Base-by-base conservation (phyloP, 2,113 vertebrate genomes). In the Balaenoptera acutorostrata region DNA sequence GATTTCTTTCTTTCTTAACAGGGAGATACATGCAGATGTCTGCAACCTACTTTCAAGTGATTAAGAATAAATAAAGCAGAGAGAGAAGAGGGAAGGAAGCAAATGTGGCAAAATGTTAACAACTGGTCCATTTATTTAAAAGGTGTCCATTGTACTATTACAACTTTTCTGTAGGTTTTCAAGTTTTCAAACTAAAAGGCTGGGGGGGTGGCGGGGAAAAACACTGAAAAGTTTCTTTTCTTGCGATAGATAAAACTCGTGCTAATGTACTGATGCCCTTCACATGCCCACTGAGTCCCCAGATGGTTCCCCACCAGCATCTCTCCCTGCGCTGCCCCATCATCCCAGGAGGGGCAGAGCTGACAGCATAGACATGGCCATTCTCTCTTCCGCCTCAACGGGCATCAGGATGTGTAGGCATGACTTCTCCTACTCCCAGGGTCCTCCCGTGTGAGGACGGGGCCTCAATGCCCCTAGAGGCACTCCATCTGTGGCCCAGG, bases 31-130 rank as follows among this genome's bases (percentile, higher is more conserved):
- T 3, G 39, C 41, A 68, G 20, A 87, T 39, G 52, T 83, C 52
- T 92, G 31, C 29, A 88, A 92, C 41, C 85, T 83, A 52, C 49
- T 88, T 83, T 77, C 61, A 92, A 55, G 52, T 25, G 29, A 63
- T 27, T 63, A 55, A 27, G 14, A 33, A 6, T 52, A 44, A 49
- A 20, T 31, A 63, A 69, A 77, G 9, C 6, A 57, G 39, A 36
- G 29, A 72, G 75, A 63, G 21, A 68, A 18, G 21, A 63, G 55
- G 39, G 36, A 25, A 95, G 27, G 81, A 49, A 77, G 18, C 46
- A 84, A 77, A 95, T 0, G 23, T 72, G 33, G 75, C 39, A 78
- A 81, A 93, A 49, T 66, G 39, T 77, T 57, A 83, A 63, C 52
- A 64, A 36, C 3, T 18, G 27, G 66, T 72, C 25, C 39, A 64